Percentiles rank a stretch among this genome's conserved stretches.
phyloP scores from a whole-genome alignment of 2,888 invertebrate genomes.

The Epicampocera succincta region DNA sequence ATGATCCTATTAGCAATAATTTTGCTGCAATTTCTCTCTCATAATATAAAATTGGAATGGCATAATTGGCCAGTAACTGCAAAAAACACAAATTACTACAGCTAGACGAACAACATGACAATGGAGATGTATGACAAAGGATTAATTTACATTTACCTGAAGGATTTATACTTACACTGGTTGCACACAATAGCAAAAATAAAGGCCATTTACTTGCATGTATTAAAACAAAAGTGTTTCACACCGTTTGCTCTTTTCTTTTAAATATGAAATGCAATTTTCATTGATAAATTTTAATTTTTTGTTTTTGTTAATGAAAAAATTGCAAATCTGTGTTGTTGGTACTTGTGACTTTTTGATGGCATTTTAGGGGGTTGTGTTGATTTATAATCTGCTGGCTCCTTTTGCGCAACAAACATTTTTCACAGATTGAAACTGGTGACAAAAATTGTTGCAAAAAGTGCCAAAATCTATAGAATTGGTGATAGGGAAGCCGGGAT shows the following conservation, averaged over 20 bases:
- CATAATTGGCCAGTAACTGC: slow-evolving; percentile 27
- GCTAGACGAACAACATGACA: slow-evolving; percentile 59
- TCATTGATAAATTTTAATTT: slow-evolving; percentile 29
- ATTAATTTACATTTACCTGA: slow-evolving; percentile 71
- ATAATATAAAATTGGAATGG: no score
- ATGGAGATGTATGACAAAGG: slow-evolving; percentile 67
- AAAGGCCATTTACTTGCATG: slow-evolving; percentile 27
- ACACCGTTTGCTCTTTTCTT: slow-evolving; percentile 56
- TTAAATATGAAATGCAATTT: slow-evolving; percentile 9
- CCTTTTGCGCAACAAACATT: slow-evolving; percentile 48
- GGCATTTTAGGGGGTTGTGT: slow-evolving; percentile 52
- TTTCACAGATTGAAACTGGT: no score
- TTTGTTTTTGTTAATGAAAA: not conserved
- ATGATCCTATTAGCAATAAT: no score
- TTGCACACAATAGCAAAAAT: slow-evolving; percentile 13
- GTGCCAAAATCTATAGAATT: no score
- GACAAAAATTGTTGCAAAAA: not conserved
- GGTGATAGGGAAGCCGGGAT: no score
- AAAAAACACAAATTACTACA: slow-evolving; percentile 52
- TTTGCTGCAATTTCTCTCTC: no score
- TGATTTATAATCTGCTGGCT: slow-evolving; percentile 41
- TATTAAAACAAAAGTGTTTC: slow-evolving; percentile 25
- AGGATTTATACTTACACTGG: slow-evolving; percentile 70
- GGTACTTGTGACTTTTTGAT: slow-evolving; percentile 64
- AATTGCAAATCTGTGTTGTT: not conserved